Conservation (phyloP, 2,888 invertebrate genomes). For the Cantharis rustica region DNA sequence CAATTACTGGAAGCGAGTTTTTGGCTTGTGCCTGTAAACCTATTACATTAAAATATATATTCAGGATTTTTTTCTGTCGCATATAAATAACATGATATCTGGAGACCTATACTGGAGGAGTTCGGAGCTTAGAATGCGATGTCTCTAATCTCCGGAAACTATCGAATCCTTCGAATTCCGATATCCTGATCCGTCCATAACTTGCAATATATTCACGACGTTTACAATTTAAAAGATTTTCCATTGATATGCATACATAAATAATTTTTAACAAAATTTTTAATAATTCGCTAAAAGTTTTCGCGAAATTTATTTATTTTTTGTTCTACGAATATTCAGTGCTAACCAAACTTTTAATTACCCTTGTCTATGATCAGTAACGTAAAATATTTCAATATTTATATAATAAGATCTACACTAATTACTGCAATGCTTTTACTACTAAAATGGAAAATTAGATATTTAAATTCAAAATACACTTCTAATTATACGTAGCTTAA, state of each 20-base stretch:
- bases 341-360: neutral
- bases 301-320: neutral
- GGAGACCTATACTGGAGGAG: constrained; percentile 30
- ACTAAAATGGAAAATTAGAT: neutral
- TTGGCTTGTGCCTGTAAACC: constrained; percentile 15
- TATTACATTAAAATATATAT: constrained; percentile 36
- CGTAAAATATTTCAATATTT: neutral
- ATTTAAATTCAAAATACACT: neutral
- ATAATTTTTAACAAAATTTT: constrained; percentile 2
- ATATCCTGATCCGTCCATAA: constrained; percentile 33
- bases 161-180: constrained; percentile 37
- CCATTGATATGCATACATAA: constrained; percentile 5
- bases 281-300: neutral
- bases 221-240: constrained; percentile 29
- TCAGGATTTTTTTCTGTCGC: constrained; percentile 34
- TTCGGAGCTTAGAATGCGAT: constrained; percentile 35
- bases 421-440: neutral
- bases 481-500: neutral
- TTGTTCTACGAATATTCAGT: neutral
- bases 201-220: constrained; percentile 30
- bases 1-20: constrained; percentile 18
- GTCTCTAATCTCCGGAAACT: constrained; percentile 37
- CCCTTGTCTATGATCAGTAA: neutral
- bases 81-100: constrained; percentile 37
- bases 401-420: neutral